Percentiles rank a stretch among this genome's conserved stretches.
phyloP scores from a whole-genome alignment of 2,113 vertebrate genomes.

The Panthera leo region DNA sequence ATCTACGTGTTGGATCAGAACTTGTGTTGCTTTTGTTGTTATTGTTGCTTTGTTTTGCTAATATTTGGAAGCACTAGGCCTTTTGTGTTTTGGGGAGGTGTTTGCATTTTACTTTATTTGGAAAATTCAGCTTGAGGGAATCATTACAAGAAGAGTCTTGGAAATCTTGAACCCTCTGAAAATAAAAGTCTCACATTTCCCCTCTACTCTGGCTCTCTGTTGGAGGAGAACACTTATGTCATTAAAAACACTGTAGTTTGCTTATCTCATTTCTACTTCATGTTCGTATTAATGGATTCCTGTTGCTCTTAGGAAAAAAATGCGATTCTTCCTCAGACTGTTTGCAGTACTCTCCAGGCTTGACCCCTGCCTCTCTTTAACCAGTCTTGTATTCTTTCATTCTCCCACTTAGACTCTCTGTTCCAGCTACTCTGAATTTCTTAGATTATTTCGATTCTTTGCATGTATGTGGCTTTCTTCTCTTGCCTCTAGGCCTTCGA shows the following conservation, averaged over 20 bases:
- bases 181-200: conserved; percentile 10
- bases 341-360: background rate
- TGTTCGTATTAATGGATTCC: background rate
- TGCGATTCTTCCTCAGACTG: conserved; percentile 11
- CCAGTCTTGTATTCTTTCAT: background rate
- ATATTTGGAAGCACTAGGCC: background rate
- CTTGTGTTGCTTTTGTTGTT: background rate
- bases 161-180: conserved; percentile 1
- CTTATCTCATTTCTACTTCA: background rate
- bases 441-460: conserved; percentile 29
- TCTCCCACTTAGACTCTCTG: background rate
- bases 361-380: background rate
- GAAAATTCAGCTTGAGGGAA: conserved; percentile 23
- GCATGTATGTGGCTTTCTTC: background rate
- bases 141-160: background rate
- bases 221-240: background rate
- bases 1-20: background rate
- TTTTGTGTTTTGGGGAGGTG: background rate
- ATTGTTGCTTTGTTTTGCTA: background rate
- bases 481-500: conserved; percentile 29
- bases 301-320: background rate
- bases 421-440: conserved; percentile 24
- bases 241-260: conserved; percentile 34
- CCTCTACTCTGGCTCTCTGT: background rate
- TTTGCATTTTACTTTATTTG: conserved; percentile 50